Conservation (phyloP, 1,140 invertebrate species). For the Pseudomyrmex gracilis region DNA sequence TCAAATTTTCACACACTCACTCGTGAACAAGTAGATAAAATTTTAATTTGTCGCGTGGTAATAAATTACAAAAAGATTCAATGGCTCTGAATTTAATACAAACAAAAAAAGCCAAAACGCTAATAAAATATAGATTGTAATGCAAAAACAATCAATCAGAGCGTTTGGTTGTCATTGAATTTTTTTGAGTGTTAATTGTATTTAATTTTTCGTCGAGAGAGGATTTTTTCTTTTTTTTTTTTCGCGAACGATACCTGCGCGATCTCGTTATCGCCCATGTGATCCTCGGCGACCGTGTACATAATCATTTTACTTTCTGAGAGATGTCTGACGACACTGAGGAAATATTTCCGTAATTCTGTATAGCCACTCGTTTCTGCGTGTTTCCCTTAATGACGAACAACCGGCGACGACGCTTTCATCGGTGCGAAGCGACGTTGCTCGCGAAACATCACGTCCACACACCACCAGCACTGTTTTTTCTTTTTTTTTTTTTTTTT, state of each 20-base stretch:
- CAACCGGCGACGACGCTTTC: conserved; percentile 38
- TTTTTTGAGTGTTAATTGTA: no score
- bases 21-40: no score
- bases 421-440: background rate
- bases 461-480: background rate
- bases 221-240: no score
- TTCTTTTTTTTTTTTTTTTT: background rate
- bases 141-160: no score
- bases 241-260: conserved; percentile 80
- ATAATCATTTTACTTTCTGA: conserved; percentile 82
- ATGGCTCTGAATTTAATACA: no score
- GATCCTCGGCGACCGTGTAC: conserved; percentile 84
- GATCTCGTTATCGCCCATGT: conserved; percentile 84
- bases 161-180: no score
- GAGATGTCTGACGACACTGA: background rate
- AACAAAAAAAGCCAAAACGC: no score
- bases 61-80: no score
- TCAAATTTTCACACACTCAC: background rate
- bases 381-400: conserved; percentile 15
- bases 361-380: background rate
- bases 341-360: background rate
- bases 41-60: no score
- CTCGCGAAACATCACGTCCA: conserved; percentile 66
- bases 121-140: no score
- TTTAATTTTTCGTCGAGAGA: background rate